phyloP scores from a whole-genome alignment of 2,888 invertebrate species.

The Clistopyga incitator region DNA sequence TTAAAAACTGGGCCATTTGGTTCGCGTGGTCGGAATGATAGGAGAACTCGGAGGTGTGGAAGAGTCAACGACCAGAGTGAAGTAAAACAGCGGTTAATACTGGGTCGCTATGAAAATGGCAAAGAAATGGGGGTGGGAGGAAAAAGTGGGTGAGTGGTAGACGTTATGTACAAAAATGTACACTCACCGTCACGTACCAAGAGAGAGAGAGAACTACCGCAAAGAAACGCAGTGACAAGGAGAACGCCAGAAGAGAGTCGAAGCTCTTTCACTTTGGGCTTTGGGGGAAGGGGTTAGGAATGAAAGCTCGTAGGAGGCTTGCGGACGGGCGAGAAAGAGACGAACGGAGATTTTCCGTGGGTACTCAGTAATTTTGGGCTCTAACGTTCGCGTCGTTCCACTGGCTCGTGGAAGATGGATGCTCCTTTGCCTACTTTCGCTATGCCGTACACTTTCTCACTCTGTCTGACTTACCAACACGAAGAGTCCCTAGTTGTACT shows the following conservation, averaged over 20 bases:
- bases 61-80: conserved; percentile 34
- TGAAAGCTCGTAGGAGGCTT: conserved; percentile 37
- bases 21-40: not conserved
- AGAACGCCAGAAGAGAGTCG: conserved; percentile 28
- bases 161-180: conserved; percentile 32
- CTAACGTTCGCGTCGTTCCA: conserved; percentile 73
- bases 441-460: conserved; percentile 24
- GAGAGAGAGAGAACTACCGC: conserved; percentile 14
- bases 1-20: too few species aligned
- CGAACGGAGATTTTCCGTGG: conserved; percentile 64
- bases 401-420: conserved; percentile 77
- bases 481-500: conserved; percentile 29
- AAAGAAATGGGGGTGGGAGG: not conserved
- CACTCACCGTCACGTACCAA: conserved; percentile 24
- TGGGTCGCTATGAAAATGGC: not conserved
- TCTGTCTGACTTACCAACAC: conserved; percentile 27
- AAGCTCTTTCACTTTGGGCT: conserved; percentile 32
- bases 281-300: conserved; percentile 33
- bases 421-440: conserved; percentile 76
- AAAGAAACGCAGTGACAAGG: conserved; percentile 47
- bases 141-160: conserved; percentile 40
- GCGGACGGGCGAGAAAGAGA: conserved; percentile 33
- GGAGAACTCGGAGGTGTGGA: not conserved
- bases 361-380: conserved; percentile 80
- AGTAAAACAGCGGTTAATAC: conserved; percentile 23